Conservation (phyloP, 2,888 invertebrate genomes). For the Spilosoma lubricipeda region DNA sequence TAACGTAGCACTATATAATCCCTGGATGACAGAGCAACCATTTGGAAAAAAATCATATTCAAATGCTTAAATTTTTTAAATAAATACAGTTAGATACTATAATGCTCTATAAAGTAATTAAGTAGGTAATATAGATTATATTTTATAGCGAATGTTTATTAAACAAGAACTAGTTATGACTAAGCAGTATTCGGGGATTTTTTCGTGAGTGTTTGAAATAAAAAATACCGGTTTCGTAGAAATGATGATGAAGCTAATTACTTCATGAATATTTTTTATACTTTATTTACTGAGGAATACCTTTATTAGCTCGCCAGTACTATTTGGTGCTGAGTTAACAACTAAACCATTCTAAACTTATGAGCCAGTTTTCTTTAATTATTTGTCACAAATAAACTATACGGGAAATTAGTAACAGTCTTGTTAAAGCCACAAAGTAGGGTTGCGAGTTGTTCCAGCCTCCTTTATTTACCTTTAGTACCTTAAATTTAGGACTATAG, state of each 20-base stretch:
- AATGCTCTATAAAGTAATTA: too few relatives aligned
- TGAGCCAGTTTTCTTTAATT: background rate
- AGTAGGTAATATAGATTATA: background rate
- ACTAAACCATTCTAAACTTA: background rate
- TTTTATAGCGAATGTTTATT: background rate
- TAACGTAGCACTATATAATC: too few relatives aligned
- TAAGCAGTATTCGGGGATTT: constrained; percentile 8
- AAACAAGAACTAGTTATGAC: constrained; percentile 12
- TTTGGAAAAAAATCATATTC: background rate
- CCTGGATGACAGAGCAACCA: background rate
- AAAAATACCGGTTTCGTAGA: constrained; percentile 3
- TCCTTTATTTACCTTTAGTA: too few relatives aligned
- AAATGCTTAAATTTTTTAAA: background rate
- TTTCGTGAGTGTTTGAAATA: background rate
- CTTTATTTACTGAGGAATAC: background rate
- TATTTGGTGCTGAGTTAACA: background rate
- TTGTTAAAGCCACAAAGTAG: too few relatives aligned
- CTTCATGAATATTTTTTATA: background rate
- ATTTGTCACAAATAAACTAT: too few relatives aligned
- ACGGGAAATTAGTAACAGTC: too few relatives aligned
- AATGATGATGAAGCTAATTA: background rate
- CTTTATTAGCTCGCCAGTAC: background rate
- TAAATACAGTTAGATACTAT: background rate
- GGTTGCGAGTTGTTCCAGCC: too few relatives aligned
- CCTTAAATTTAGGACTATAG: too few relatives aligned